Conservation (phyloP, 2,113 vertebrate species). For the Hippocampus guttulatus region DNA sequence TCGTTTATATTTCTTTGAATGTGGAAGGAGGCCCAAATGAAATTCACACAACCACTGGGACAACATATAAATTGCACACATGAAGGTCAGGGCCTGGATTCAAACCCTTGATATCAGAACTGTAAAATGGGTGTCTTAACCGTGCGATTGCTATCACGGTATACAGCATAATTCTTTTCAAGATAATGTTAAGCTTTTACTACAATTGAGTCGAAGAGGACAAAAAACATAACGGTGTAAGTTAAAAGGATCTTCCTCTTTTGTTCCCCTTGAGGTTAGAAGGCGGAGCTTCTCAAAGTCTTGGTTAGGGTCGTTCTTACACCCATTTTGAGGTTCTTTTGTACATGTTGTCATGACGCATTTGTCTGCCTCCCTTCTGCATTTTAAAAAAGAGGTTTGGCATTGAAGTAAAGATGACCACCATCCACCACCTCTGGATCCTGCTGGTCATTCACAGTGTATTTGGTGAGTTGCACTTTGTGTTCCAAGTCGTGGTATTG, state of each 20-base stretch:
- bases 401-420: not conserved
- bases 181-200: not conserved
- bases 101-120: not conserved
- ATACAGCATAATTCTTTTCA: not conserved
- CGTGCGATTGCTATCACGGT: not conserved
- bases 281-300: constrained; percentile 3
- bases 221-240: not conserved
- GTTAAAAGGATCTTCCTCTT: not conserved
- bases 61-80: not conserved
- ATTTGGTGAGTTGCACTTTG: constrained; percentile 1
- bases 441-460: not conserved
- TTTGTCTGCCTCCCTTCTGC: not conserved
- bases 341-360: not conserved
- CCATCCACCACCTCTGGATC: not conserved
- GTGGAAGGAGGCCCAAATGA: too few species aligned
- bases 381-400: not conserved
- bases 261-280: not conserved
- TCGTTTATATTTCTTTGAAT: too few species aligned
- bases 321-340: not conserved
- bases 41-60: too few species aligned
- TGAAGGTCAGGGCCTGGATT: not conserved
- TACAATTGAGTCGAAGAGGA: not conserved
- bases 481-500: not conserved
- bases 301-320: not conserved
- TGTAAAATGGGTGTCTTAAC: not conserved